Evolutionary conservation across 2,888 invertebrate species (phyloP).

Genomic region (Cinara cedri): DNA sequence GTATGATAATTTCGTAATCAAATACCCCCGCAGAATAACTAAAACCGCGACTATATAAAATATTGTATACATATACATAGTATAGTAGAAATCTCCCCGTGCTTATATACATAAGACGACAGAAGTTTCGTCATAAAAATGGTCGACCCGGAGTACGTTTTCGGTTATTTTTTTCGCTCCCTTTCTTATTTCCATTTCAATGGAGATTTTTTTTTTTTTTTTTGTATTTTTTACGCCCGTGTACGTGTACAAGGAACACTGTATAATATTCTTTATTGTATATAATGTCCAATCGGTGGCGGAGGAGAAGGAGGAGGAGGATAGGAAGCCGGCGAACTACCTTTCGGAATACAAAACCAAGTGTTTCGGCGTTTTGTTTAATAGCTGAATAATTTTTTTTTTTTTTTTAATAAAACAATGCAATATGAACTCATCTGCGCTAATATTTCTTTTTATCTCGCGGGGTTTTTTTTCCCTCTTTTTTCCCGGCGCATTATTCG

Average conservation of each 20-base stretch:
- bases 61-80: too few species aligned
- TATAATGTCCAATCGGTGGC: neutral
- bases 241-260: neutral
- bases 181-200: conserved; percentile 19
- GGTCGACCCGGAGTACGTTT: conserved; percentile 9
- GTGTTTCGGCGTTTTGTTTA: conserved; percentile 24
- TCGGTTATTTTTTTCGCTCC: neutral
- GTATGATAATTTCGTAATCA: conserved; percentile 23
- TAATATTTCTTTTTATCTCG: conserved; percentile 37
- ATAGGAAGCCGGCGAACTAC: neutral
- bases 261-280: conserved; percentile 4
- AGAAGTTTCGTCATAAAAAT: conserved; percentile 41
- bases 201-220: conserved; percentile 4
- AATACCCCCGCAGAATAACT: conserved; percentile 30
- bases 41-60: too few species aligned
- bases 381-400: conserved; percentile 35
- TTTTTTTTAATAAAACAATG: conserved; percentile 17
- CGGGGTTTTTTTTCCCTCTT: neutral
- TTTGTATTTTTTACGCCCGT: neutral
- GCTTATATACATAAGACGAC: too few species aligned
- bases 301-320: neutral
- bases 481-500: neutral
- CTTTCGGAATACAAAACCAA: conserved; percentile 40
- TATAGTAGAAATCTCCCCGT: conserved; percentile 46
- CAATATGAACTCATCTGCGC: conserved; percentile 36